Percentiles rank a stretch among this genome's conserved stretches.
These are phyloP conservation scores for Onychomys leucogaster DNA, from an alignment of 2,797 vertebrate genomes.

Conservation along the genomic window DNA sequence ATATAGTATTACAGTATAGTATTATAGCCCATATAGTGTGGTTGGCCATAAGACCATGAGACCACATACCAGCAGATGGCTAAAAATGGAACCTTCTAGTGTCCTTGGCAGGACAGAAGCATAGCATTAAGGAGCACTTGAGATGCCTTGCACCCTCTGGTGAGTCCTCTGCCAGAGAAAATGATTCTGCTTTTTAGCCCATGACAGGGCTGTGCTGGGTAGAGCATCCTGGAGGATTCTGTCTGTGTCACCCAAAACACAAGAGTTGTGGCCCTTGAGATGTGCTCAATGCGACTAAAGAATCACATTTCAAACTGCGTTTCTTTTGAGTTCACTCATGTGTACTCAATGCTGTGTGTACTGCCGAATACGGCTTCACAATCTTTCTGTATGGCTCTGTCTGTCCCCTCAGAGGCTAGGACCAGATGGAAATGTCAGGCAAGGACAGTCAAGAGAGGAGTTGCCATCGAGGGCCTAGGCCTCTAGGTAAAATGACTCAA, in stretches of 20 bases:
- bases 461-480: neutral
- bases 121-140: neutral
- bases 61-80: neutral
- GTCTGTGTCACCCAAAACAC: neutral
- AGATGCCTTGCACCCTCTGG: neutral
- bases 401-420: neutral
- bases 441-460: neutral
- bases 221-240: neutral
- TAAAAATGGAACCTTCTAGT: neutral
- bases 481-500: neutral
- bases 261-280: neutral
- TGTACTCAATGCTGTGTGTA: fast-evolving
- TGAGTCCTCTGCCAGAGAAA: neutral
- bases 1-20: no score
- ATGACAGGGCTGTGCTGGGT: neutral
- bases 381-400: neutral
- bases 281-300: neutral
- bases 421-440: neutral
- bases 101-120: neutral
- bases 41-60: neutral
- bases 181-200: neutral
- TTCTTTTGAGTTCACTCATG: neutral
- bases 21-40: neutral
- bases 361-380: neutral
- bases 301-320: neutral